phyloP scores from a whole-genome alignment of 2,888 invertebrate genomes.

The Caenorhabditis afra region DNA sequence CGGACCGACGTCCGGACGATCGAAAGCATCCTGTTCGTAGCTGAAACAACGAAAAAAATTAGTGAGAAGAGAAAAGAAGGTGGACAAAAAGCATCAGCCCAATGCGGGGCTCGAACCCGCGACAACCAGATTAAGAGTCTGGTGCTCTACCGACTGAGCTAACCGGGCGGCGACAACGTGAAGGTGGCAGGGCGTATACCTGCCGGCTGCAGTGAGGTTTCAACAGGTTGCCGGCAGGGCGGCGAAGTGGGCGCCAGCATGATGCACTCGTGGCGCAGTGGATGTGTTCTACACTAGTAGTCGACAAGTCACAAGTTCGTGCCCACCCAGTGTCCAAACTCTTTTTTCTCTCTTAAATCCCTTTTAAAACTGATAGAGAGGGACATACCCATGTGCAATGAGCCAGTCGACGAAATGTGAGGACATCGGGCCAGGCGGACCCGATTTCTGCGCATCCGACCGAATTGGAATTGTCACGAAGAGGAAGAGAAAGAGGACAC shows the following conservation, averaged over 20 bases:
- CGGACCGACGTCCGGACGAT: slow-evolving; percentile 79
- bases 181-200: background rate
- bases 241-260: background rate
- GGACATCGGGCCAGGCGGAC: slow-evolving; percentile 75
- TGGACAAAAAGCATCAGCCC: slow-evolving; percentile 64
- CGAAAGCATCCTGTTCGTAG: slow-evolving; percentile 75
- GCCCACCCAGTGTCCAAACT: no score
- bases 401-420: slow-evolving; percentile 79
- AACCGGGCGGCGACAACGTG: slow-evolving; percentile 64
- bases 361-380: background rate
- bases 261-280: background rate
- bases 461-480: background rate
- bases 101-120: slow-evolving; percentile 80
- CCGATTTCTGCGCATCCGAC: slow-evolving; percentile 60
- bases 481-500: background rate
- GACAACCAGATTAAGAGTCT: slow-evolving; percentile 78
- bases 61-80: background rate
- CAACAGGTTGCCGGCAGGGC: background rate
- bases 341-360: background rate
- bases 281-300: background rate
- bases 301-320: no score
- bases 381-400: slow-evolving; percentile 74
- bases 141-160: slow-evolving; percentile 77
- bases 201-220: background rate
- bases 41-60: slow-evolving; percentile 48